These are phyloP conservation scores for Drosophila mettleri DNA, from an alignment of 2,888 invertebrate species.

Conservation along the genomic window DNA sequence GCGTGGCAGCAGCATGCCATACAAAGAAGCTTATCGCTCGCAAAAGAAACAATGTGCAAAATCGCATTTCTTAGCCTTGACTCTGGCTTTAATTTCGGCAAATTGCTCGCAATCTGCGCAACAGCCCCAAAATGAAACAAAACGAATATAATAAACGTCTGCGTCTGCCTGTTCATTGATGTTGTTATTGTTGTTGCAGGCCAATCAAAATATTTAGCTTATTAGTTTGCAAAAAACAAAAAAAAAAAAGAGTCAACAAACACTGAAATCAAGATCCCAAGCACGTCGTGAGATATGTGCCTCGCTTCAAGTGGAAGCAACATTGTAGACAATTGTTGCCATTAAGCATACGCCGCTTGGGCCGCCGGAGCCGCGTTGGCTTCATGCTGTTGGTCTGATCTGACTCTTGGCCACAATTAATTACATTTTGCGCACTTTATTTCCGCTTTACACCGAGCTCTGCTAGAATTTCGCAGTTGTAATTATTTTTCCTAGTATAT, in stretches of 20 bases:
- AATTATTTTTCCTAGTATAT: slow-evolving; percentile 58
- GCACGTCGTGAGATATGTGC: slow-evolving; percentile 37
- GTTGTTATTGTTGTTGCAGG: slow-evolving; percentile 31
- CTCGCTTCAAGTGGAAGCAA: slow-evolving; percentile 23
- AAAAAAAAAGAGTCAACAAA: slow-evolving; percentile 52
- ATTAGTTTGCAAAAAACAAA: slow-evolving; percentile 61
- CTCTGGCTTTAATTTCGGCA: slow-evolving; percentile 58
- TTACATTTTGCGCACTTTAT: slow-evolving; percentile 79
- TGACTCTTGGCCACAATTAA: slow-evolving; percentile 69
- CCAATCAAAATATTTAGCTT: slow-evolving; percentile 77
- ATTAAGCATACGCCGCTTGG: slow-evolving; percentile 59
- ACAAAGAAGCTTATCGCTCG: slow-evolving; percentile 24
- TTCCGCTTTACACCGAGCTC: slow-evolving; percentile 67
- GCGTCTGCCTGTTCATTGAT: slow-evolving; percentile 30
- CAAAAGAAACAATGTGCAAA: slow-evolving; percentile 5
- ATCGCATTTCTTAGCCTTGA: slow-evolving; percentile 55
- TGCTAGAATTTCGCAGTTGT: slow-evolving; percentile 64
- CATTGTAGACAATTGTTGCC: slow-evolving; percentile 22
- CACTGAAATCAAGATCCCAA: slow-evolving; percentile 33
- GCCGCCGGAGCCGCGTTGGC: slow-evolving; percentile 32
- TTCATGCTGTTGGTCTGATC: slow-evolving; percentile 9
- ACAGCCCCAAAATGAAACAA: slow-evolving; percentile 40
- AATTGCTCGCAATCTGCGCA: slow-evolving; percentile 65
- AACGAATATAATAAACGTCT: slow-evolving; percentile 49
- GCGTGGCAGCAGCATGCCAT: slow-evolving; percentile 5